Evolutionary conservation across 2,113 vertebrate genomes (phyloP), one percentile per base, ranked within the genome.

Genomic region (Erythrocercus mccallii): DNA sequence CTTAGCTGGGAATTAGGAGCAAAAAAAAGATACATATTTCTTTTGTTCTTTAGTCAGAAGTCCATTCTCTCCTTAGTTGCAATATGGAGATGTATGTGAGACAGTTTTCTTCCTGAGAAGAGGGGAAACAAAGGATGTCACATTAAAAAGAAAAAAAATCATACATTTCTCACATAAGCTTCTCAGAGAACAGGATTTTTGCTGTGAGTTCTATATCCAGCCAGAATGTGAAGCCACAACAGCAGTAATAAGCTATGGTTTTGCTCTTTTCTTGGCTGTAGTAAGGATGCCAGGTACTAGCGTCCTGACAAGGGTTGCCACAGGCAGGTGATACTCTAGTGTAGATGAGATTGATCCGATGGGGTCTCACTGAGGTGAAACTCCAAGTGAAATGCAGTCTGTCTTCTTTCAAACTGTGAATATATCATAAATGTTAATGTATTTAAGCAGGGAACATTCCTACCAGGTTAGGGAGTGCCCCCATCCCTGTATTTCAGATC

Each of bases 111-210:
- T 9, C 21, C 25, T 68, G 27, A 84, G 14, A 15, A 8, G 27
- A 35, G 3, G 9, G 21, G 5, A 71, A 74, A 8, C 28, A 51
- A 73, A 83, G 12, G 1, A 30, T 2, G 2, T 9, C 8, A 21
- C 4, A 53, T 13, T 72, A 35, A 76, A 60, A 86, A 38, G 11
- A 47, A 20, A 33, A 42, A n/a, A 86, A 50, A 1, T 40, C 4
- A 9, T 4, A 0, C 4, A 25, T 1, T 57, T 28, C 5, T 78
- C 24, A 70, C 3, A 42, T 0, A 3, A 62, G 0, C 9, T 38
- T 6, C 18, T 81, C 54, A 62, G 33, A 42, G 9, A 83, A 42
- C 6, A 72, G 7, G n/a, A 48, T 3, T 86, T 72, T 15, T 73
- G 9, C 19, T 77, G 11, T 28, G 7, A 30, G 4, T 40, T 77